Evolutionary conservation across 2,113 vertebrate genomes (phyloP), one percentile per base, ranked within the genome.

Genomic region (Nicator chloris): DNA sequence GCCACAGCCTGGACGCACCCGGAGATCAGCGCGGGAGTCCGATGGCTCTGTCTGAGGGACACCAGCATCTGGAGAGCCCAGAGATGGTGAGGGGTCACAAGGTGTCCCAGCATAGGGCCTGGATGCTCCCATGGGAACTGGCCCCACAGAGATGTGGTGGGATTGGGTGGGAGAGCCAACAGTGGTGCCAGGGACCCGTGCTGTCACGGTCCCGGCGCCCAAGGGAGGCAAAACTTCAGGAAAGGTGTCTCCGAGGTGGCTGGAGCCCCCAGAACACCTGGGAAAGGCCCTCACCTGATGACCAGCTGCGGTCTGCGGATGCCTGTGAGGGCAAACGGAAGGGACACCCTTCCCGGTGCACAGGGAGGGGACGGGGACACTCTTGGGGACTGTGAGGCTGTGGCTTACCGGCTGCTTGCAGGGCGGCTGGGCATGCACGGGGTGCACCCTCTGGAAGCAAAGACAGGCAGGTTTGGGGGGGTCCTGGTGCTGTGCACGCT

Each of bases 391-490:
- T 44, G 33, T 0, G 2, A 33, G 72, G 66, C 57, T 0, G 1
- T 4, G 15, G 11, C 95, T 98, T 93, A 98, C 97, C 59, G 88
- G 93, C 53, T 96, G 93, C 87, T 96, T 97, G 97, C 97, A 97
- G 51, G 94, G 96, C 0, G n/a, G 66, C 60, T 91, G 96, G 39
- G 81, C 40, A 22, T 63, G 96, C 26, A 80, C 0, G 0, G 97
- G 97, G 40, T 92, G 86, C 47, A 95, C 51, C 63, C 96, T 97
- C 97, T 98, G 95, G n/a, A 93, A 94, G 24, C 33, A 96, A 70
- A 93, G 49, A 82, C 27, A 83, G 66, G 83, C 6, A 3, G 71
- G 40, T 75, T 84, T 45, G 30, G 5, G 21, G 30, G n/a, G 15
- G 33, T 12, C 5, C 37, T 54, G 2, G 6, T 35, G 45, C 88